Base-by-base conservation (phyloP, 2,888 invertebrate genomes). In the Frankliniella fusca region DNA sequence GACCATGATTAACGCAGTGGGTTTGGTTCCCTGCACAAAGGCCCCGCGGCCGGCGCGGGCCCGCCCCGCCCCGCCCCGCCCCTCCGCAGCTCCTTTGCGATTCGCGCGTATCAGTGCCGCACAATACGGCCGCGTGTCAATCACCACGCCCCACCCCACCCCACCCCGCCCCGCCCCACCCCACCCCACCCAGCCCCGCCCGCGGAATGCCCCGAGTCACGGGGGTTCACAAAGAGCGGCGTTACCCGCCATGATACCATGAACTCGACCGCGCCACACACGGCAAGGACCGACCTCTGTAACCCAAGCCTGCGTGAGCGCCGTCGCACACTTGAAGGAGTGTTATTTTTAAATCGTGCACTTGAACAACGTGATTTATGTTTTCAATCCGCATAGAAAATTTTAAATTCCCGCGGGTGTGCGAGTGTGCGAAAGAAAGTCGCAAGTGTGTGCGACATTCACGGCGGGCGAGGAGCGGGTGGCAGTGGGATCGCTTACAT, bases 171-270 rank as follows among this genome's bases (percentile, higher is more conserved):
- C 23, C 27, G 70, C 70, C 23, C 12, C 27, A 76, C 12, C 18
- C 10, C 54, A 5, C 54, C 23, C 70, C 23, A 27, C n/a, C 70
- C n/a, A 70, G 54, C 10, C 20, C 15, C 20, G 54, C 70, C 23
- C 23, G 27, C 12, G 70, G 70, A 76, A 76, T 76, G 70, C 12
- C 27, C 70, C 70, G 70, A 76, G 70, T 76, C 70, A 76, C 27
- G 27, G 70, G 70, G 70, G 27, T 12, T 76, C 23, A 76, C 70
- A 27, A 27, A 23, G 70, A 23, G 27, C 27, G 7, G 70, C 70
- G 70, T n/a, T n/a, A 18, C 54, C 54, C 15, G 61, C 61, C 61
- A 61, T 61, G 61, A 61, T 61, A 61, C 61, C 38, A 38, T 38
- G 38, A 38, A 38, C 38, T 38, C 11, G 54, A 18, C 54, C 54